Base-by-base conservation (phyloP, 2,113 vertebrate genomes). In the Camelus dromedarius region DNA sequence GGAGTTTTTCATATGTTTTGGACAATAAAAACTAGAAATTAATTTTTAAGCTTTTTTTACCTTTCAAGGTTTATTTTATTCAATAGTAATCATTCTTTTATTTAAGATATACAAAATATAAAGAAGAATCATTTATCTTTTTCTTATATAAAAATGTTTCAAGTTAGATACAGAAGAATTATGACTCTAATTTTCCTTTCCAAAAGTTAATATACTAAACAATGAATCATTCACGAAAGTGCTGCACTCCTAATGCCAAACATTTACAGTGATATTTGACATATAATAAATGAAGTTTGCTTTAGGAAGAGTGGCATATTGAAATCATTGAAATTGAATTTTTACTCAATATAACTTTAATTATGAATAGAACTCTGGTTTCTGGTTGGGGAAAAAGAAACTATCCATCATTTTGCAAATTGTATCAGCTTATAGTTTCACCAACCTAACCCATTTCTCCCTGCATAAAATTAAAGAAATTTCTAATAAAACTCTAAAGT, bases 201-300 rank as follows among this genome's bases (percentile, higher is more conserved):
- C 19, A 96, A 3, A 42, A 85, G 12, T 83, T 88, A 96, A 94
- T 87, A 85, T 89, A 93, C 14, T 95, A 38, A 96, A 93, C 76
- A 95, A 91, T 62, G 77, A 97, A 95, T 97, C 91, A 97, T 98
- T 97, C 77, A 67, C 0, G 4, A 54, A 95, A 26, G 42, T 48
- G 30, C 89, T 66, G 7, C 0, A 58, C 32, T 97, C 28, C 56
- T 62, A 79, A 64, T 73, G 80, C 93, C 62, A 92, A 64, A 89
- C 11, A 82, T 94, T 90, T 77, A 66, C 12, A 81, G 13, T 89
- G 58, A 1, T 83, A 81, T 92, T 80, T 96, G 93, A 95, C 79
- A 93, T 90, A 35, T 91, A 97, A 98, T 93, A 98, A 97, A 95
- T 95, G 8, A 96, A 91, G 12, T 93, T 98, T 97, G 64, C 28